Evolutionary conservation across 2,888 invertebrate species (phyloP).

Genomic region (Watsonalla cultraria): DNA sequence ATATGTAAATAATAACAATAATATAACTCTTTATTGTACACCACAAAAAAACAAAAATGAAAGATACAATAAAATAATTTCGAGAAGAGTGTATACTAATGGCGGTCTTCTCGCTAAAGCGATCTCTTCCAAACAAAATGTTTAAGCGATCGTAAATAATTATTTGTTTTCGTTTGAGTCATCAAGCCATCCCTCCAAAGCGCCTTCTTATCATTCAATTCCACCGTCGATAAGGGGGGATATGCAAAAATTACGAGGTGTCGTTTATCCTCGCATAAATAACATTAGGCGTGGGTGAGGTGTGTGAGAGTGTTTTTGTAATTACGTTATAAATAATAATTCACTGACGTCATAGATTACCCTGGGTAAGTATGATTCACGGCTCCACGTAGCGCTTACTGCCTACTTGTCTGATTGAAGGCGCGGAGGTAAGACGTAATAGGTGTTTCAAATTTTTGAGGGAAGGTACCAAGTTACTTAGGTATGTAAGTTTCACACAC

Average conservation of each 20-base stretch:
- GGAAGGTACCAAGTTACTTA: background rate
- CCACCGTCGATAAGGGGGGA: constrained; percentile 51
- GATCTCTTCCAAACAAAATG: no score
- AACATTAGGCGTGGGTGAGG: constrained; percentile 62
- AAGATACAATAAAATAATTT: no score
- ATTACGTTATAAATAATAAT: constrained; percentile 79
- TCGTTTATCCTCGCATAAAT: constrained; percentile 74
- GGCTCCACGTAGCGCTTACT: constrained; percentile 18
- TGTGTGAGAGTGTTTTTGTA: constrained; percentile 73
- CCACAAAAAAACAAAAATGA: no score
- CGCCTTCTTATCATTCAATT: constrained; percentile 65
- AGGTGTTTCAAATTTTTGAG: background rate
- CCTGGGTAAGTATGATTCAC: constrained; percentile 62
- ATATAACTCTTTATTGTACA: no score
- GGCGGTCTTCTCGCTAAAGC: no score
- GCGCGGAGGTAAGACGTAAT: background rate
- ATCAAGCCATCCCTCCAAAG: background rate
- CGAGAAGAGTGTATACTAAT: no score
- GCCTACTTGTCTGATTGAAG: background rate
- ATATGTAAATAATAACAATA: no score
- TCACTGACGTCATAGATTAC: constrained; percentile 67
- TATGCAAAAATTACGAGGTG: constrained; percentile 71
- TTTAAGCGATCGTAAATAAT: no score
- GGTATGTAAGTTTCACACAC: no score
- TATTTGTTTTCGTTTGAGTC: background rate